phyloP scores from a whole-genome alignment of 2,888 invertebrate genomes.

The Perithous albicinctus region DNA sequence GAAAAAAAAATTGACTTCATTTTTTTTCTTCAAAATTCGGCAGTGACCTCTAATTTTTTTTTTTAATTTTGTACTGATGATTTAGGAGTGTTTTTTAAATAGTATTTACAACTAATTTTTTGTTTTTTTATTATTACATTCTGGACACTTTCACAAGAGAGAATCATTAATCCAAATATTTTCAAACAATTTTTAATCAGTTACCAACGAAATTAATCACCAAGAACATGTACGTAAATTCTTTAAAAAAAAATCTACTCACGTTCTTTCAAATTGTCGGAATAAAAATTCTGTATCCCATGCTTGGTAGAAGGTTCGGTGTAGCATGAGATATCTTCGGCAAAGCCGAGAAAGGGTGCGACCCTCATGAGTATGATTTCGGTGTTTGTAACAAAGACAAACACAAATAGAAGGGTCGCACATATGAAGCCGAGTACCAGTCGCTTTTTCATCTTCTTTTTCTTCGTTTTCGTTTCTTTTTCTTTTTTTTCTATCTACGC shows the following conservation, averaged over 20 bases:
- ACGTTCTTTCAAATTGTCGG: slow-evolving; percentile 33
- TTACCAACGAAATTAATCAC: no score
- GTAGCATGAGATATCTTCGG: slow-evolving; percentile 73
- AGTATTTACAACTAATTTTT: no score
- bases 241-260: slow-evolving; percentile 28
- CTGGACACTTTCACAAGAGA: no score
- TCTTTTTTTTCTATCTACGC: slow-evolving; percentile 46
- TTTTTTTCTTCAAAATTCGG: no score
- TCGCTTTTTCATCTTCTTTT: slow-evolving; percentile 73
- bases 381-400: slow-evolving; percentile 73
- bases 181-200: no score
- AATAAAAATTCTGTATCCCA: slow-evolving; percentile 48
- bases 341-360: slow-evolving; percentile 65
- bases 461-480: slow-evolving; percentile 73
- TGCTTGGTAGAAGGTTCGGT: slow-evolving; percentile 56
- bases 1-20: no score
- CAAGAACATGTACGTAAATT: no score
- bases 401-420: slow-evolving; percentile 73
- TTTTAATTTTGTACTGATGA: no score
- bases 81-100: no score
- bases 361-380: slow-evolving; percentile 70
- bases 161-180: no score
- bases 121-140: no score
- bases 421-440: slow-evolving; percentile 72
- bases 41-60: no score